Conservation (phyloP, 2,797 vertebrate species). For the Chelmon rostratus region DNA sequence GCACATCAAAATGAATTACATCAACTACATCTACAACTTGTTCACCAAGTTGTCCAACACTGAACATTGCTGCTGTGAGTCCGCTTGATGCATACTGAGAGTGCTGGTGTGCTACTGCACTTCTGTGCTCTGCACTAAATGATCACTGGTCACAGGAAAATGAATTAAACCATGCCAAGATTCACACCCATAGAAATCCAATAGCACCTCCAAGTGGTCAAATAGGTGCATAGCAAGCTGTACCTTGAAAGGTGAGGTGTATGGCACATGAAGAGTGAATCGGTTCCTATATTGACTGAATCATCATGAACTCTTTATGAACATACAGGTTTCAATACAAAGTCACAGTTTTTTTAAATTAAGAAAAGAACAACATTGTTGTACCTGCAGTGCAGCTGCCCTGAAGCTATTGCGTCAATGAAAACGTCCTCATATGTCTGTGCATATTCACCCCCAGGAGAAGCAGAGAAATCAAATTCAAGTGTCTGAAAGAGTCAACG, state of each 20-base stretch:
- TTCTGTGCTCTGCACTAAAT: not conserved
- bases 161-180: not conserved
- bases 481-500: not conserved
- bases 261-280: not conserved
- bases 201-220: slow-evolving; percentile 61
- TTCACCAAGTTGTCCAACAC: not conserved
- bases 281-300: not conserved
- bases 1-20: not conserved
- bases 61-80: not conserved
- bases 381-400: not conserved
- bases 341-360: not conserved
- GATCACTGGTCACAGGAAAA: not conserved
- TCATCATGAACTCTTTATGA: not conserved
- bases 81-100: not conserved
- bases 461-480: not conserved
- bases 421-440: not conserved
- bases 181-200: slow-evolving; percentile 37
- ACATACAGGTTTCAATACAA: not conserved
- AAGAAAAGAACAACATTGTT: not conserved
- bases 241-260: not conserved
- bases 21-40: not conserved
- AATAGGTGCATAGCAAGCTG: not conserved
- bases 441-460: not conserved
- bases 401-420: not conserved
- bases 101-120: not conserved